Percentiles rank a stretch among this genome's conserved stretches.
These are phyloP conservation scores for Mastomys coucha DNA, from an alignment of 2,113 vertebrate species.

Conservation along the genomic window DNA sequence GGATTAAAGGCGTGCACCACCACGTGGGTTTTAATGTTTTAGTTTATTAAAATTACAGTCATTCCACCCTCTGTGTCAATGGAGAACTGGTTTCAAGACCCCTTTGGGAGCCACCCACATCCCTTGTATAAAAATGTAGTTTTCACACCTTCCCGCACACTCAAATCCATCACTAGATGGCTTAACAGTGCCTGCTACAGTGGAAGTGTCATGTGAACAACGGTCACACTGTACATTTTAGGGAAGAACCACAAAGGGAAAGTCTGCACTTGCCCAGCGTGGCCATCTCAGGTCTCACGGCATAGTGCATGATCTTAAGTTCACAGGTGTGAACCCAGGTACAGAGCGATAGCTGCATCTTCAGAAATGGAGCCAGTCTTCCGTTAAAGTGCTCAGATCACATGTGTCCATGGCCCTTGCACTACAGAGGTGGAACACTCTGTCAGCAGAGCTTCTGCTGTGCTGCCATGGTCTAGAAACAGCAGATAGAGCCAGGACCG, in stretches of 20 bases:
- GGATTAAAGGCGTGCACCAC: too few relatives aligned
- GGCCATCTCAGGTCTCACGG: neutral
- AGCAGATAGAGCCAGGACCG: neutral
- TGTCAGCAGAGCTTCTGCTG: fast-evolving
- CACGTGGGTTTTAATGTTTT: neutral
- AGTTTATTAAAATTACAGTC: neutral
- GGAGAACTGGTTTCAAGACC: too few relatives aligned
- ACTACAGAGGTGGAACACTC: neutral
- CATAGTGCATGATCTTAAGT: neutral
- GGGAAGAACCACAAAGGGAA: neutral
- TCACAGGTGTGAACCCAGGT: too few relatives aligned
- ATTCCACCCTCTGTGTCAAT: too few relatives aligned
- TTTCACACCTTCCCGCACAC: too few relatives aligned
- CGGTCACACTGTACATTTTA: neutral
- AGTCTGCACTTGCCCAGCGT: too few relatives aligned
- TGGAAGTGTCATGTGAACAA: neutral
- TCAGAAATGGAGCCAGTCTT: neutral
- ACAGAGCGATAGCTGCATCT: neutral
- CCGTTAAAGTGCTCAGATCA: neutral
- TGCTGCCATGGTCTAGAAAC: too few relatives aligned
- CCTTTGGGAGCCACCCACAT: too few relatives aligned
- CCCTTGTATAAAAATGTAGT: neutral
- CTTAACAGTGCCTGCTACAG: neutral
- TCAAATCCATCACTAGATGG: neutral
- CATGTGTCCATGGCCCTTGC: fast-evolving